These are phyloP conservation scores for Saturnia japonica DNA, from an alignment of 2,888 invertebrate species.

Conservation along the genomic window DNA sequence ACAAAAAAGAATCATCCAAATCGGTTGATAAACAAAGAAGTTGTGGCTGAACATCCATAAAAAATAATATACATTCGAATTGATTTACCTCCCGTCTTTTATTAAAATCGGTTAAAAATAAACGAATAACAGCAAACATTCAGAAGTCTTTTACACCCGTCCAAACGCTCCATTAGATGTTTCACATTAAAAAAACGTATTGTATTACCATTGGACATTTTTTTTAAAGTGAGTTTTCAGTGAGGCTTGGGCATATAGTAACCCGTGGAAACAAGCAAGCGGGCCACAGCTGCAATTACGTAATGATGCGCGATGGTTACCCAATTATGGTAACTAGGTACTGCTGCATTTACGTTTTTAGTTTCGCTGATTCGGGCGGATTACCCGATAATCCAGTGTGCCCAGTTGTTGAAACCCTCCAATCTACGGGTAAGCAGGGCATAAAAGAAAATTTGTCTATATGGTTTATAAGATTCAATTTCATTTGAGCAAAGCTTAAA, in stretches of 20 bases:
- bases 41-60: too few species aligned
- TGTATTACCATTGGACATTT: slow-evolving; percentile 8
- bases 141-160: too few species aligned
- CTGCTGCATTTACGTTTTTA: slow-evolving; percentile 69
- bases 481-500: not conserved
- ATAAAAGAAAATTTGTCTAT: slow-evolving; percentile 8
- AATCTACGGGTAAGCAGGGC: slow-evolving; percentile 21
- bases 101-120: too few species aligned
- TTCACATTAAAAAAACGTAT: not conserved
- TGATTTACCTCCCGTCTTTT: too few species aligned
- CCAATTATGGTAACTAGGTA: slow-evolving; percentile 67
- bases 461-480: not conserved
- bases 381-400: slow-evolving; percentile 52
- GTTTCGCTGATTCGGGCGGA: slow-evolving; percentile 58
- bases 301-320: slow-evolving; percentile 74
- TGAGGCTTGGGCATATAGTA: slow-evolving; percentile 32
- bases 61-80: too few species aligned
- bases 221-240: slow-evolving; percentile 36
- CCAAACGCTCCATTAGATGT: too few species aligned
- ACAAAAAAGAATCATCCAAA: too few species aligned
- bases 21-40: too few species aligned
- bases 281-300: slow-evolving; percentile 73
- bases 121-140: too few species aligned
- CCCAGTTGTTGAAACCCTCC: slow-evolving; percentile 38
- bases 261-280: slow-evolving; percentile 29